Evolutionary conservation across 1,140 invertebrate species (phyloP).

Genomic region (Epicauta chinensis): DNA sequence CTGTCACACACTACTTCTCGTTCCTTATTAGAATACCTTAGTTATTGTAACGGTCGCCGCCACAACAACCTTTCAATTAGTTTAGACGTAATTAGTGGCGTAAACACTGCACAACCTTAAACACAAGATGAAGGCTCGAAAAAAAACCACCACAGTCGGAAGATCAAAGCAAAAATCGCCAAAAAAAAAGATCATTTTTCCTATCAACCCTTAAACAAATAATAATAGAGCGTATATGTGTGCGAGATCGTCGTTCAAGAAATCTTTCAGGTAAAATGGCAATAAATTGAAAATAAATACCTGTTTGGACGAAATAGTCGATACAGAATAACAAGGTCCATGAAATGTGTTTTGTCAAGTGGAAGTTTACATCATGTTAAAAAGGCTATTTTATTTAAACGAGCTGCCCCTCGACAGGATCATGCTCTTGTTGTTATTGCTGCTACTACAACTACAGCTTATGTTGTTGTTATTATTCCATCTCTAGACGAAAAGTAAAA

Average conservation of each 20-base stretch:
- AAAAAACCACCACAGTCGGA: too few relatives aligned
- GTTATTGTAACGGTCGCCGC: constrained; percentile 6
- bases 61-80: constrained; percentile 14
- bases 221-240: too few relatives aligned
- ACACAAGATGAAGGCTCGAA: too few relatives aligned
- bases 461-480: constrained; percentile 31
- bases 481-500: constrained; percentile 27
- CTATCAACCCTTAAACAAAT: too few relatives aligned
- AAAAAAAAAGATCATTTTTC: too few relatives aligned
- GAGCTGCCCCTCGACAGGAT: constrained; percentile 31
- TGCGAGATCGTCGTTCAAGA: not conserved
- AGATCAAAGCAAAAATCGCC: too few relatives aligned
- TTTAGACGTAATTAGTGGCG: constrained; percentile 3
- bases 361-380: constrained; percentile 37
- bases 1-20: constrained; percentile 12
- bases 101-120: not conserved
- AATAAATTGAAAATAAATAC: constrained; percentile 38
- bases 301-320: constrained; percentile 32
- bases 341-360: constrained; percentile 37
- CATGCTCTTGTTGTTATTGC: constrained; percentile 13
- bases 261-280: constrained; percentile 22
- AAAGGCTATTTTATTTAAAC: constrained; percentile 26
- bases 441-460: too few relatives aligned
- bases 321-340: constrained; percentile 38
- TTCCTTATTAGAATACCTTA: constrained; percentile 16